A percentile compares a stretch with the other conserved stretches of the same genome.
phyloP scores from a whole-genome alignment of 2,113 vertebrate species.

The Oncorhynchus masou region DNA sequence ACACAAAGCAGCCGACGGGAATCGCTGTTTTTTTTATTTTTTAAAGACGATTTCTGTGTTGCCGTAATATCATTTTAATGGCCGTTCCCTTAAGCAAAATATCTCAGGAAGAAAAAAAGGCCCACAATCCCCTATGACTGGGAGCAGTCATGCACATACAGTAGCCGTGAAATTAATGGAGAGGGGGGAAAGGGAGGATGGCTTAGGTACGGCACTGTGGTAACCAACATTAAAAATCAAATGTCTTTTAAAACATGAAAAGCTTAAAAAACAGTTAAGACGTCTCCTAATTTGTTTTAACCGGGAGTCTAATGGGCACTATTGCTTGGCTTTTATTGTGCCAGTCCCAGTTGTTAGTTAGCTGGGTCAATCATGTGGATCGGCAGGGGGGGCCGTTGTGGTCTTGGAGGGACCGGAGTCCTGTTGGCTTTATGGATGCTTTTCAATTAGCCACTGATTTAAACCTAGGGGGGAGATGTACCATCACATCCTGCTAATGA shows the following conservation, averaged over 20 bases:
- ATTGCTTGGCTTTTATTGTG: constrained; percentile 27
- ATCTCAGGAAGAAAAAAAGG: constrained; percentile 51
- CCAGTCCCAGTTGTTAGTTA: constrained; percentile 6
- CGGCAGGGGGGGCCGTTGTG: constrained; percentile 7
- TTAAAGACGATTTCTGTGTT: constrained; percentile 62
- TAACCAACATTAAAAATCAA: constrained; percentile 55
- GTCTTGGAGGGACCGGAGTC: neutral
- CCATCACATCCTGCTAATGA: neutral
- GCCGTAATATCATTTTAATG: constrained; percentile 73
- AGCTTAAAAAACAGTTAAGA: constrained; percentile 38
- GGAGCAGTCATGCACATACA: constrained; percentile 58
- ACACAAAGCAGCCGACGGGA: constrained; percentile 58
- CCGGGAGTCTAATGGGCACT: constrained; percentile 28
- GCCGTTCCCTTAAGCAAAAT: constrained; percentile 66
- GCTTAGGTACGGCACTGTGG: constrained; percentile 15
- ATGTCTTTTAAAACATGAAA: constrained; percentile 58
- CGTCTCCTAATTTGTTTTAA: constrained; percentile 42
- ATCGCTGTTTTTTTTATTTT: constrained; percentile 48
- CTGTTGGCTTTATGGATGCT: constrained; percentile 4
- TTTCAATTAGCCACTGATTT: constrained; percentile 37
- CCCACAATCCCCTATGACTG: constrained; percentile 41
- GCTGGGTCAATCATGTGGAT: constrained; percentile 12
- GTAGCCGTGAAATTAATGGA: constrained; percentile 48
- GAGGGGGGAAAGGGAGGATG: constrained; percentile 9
- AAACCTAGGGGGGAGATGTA: neutral